Conservation (phyloP, 2,888 invertebrate genomes). For the Baronia brevicornis region DNA sequence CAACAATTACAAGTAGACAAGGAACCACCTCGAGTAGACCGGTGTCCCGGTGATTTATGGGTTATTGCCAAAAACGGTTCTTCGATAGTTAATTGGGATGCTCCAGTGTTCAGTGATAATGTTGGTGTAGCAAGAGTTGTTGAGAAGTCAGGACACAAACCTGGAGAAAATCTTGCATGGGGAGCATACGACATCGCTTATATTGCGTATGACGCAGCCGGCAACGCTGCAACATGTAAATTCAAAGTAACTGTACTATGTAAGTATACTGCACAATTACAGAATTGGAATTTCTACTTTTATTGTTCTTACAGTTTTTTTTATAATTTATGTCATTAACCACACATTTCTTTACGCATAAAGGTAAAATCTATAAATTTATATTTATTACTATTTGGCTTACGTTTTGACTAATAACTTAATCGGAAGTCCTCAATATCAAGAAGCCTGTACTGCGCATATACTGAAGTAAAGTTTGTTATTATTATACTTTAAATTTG, state of each 20-base stretch:
- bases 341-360: too few relatives aligned
- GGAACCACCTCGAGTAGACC: conserved; percentile 88
- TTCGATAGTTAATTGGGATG: conserved; percentile 93
- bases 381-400: too few relatives aligned
- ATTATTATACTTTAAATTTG: too few relatives aligned
- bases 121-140: conserved; percentile 86
- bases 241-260: conserved; percentile 93
- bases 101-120: conserved; percentile 93
- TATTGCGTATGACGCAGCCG: conserved; percentile 93
- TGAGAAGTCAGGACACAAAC: conserved; percentile 89
- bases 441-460: too few relatives aligned
- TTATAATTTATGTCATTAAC: too few relatives aligned
- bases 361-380: too few relatives aligned
- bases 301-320: too few relatives aligned
- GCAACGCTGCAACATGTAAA: conserved; percentile 92
- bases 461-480: too few relatives aligned
- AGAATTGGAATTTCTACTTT: too few relatives aligned
- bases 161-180: conserved; percentile 92
- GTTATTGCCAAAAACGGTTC: conserved; percentile 95
- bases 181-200: conserved; percentile 95
- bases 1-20: conserved; percentile 90
- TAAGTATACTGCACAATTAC: conserved; percentile 68
- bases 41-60: conserved; percentile 96
- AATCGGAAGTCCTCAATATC: too few relatives aligned
- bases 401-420: too few relatives aligned